phyloP scores from a whole-genome alignment of 2,797 vertebrate genomes.

The Liasis olivaceus region DNA sequence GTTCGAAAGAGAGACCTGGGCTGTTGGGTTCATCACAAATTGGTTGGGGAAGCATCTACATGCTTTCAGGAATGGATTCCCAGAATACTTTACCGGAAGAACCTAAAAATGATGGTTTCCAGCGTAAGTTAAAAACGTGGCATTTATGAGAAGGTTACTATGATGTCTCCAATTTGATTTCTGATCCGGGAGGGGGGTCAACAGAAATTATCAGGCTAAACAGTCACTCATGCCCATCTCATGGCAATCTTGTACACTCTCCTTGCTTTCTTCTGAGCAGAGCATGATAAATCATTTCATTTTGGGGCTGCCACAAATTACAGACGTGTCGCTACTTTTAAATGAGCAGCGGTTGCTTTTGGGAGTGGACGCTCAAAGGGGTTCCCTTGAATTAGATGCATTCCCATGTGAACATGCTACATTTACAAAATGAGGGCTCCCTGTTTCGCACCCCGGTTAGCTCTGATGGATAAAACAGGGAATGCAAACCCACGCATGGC shows the following conservation, averaged over 20 bases:
- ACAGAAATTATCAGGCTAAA: slow-evolving; percentile 51
- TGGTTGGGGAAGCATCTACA: slow-evolving; percentile 39
- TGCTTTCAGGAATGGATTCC: background rate
- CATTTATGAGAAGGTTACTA: background rate
- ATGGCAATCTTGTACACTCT: slow-evolving; percentile 35
- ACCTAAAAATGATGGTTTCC: fast-evolving
- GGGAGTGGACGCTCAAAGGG: background rate
- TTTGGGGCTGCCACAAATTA: slow-evolving; percentile 20
- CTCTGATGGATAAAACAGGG: slow-evolving; percentile 60
- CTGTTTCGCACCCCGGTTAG: slow-evolving; percentile 41
- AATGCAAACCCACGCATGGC: slow-evolving; percentile 40
- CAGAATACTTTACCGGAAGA: background rate
- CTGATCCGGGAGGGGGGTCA: background rate
- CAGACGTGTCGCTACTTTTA: slow-evolving; percentile 41
- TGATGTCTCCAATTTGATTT: slow-evolving; percentile 12
- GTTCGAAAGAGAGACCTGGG: background rate
- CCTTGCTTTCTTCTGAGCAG: slow-evolving; percentile 39
- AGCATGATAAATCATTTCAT: slow-evolving; percentile 30
- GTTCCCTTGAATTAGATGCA: slow-evolving; percentile 25
- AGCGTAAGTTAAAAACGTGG: background rate
- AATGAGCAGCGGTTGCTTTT: slow-evolving; percentile 39
- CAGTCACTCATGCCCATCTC: slow-evolving; percentile 41
- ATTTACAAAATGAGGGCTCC: slow-evolving; percentile 46
- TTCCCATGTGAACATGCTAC: slow-evolving; percentile 43
- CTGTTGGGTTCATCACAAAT: background rate